These are phyloP conservation scores for Hemiscyllium ocellatum DNA, from an alignment of 2,113 vertebrate genomes.

Conservation along the genomic window DNA sequence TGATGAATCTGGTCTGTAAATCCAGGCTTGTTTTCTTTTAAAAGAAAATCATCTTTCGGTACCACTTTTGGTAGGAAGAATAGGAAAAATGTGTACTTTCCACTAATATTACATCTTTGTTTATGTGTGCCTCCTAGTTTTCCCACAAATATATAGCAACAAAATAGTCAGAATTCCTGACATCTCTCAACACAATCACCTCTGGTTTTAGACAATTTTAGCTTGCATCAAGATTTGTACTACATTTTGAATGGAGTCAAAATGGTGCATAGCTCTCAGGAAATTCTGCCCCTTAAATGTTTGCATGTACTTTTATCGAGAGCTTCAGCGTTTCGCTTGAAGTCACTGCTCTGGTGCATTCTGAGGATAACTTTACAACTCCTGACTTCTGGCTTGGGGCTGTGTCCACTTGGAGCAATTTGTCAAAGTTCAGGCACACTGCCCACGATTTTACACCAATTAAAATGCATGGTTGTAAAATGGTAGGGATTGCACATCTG, in stretches of 20 bases:
- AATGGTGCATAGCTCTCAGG: neutral
- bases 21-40: neutral
- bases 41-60: neutral
- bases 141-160: neutral
- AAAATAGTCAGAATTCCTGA: neutral
- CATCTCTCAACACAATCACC: neutral
- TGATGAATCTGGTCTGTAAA: neutral
- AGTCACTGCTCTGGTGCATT: neutral
- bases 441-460: constrained; percentile 6
- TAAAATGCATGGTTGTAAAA: constrained; percentile 17
- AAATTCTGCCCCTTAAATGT: neutral
- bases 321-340: neutral
- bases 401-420: neutral
- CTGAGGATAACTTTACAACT: neutral
- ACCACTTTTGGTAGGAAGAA: neutral
- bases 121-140: neutral
- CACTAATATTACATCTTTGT: neutral
- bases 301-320: neutral
- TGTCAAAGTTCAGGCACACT: neutral
- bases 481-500: constrained; percentile 2
- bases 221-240: too few relatives aligned
- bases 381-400: neutral
- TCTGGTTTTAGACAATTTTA: neutral
- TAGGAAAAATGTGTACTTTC: neutral
- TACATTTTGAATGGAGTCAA: neutral